A percentile compares a stretch with the other conserved stretches of the same genome.
phyloP scores from a whole-genome alignment of 2,888 invertebrate genomes.

The Anticlea derivata region DNA sequence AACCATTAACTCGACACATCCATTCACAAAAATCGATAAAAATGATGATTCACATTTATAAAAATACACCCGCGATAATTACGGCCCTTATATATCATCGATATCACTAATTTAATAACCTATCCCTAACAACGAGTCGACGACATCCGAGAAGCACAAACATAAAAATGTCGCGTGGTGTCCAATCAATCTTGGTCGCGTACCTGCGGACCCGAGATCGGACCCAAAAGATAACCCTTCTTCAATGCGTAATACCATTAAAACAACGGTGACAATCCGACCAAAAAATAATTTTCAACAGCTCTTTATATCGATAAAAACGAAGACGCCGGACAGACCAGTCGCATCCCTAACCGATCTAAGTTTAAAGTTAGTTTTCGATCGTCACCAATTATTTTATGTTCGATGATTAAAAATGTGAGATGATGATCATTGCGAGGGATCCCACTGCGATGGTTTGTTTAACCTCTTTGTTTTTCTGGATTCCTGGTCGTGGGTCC shows the following conservation, averaged over 20 bases:
- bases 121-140: slow-evolving; percentile 68
- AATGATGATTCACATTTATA: slow-evolving; percentile 48
- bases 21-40: slow-evolving; percentile 52
- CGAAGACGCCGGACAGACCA: slow-evolving; percentile 31
- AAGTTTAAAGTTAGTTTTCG: slow-evolving; percentile 56
- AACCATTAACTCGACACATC: slow-evolving; percentile 43
- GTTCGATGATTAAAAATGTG: slow-evolving; percentile 81
- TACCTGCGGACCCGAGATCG: slow-evolving; percentile 76
- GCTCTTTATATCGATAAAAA: slow-evolving; percentile 64
- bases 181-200: slow-evolving; percentile 78
- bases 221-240: slow-evolving; percentile 79
- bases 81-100: slow-evolving; percentile 58
- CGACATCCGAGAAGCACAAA: slow-evolving; percentile 72
- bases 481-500: slow-evolving; percentile 80
- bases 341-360: slow-evolving; percentile 49
- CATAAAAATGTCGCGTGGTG: slow-evolving; percentile 77
- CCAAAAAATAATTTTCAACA: slow-evolving; percentile 81
- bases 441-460: slow-evolving; percentile 82
- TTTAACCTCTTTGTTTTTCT: slow-evolving; percentile 82
- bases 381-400: slow-evolving; percentile 53
- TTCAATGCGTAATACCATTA: slow-evolving; percentile 82
- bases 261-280: slow-evolving; percentile 83
- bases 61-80: slow-evolving; percentile 56
- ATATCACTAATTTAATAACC: slow-evolving; percentile 79
- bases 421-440: slow-evolving; percentile 81